A percentile compares a stretch with the other conserved stretches of the same genome.
Evolutionary conservation across 1,140 invertebrate species (phyloP).

Genomic region (Drosophila carrolli): DNA sequence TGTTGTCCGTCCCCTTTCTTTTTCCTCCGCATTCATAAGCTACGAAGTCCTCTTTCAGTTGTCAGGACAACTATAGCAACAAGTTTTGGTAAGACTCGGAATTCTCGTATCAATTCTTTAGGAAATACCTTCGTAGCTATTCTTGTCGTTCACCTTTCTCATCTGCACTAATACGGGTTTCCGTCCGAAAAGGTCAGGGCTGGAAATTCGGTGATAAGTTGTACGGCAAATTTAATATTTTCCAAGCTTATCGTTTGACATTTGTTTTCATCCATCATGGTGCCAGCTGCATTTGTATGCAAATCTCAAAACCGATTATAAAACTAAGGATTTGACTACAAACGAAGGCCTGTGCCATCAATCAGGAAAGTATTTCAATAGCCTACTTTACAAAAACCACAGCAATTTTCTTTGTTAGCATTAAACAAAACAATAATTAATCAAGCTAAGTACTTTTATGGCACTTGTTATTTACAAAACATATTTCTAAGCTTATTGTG

Average conservation of each 20-base stretch:
- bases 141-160: conserved; percentile 19
- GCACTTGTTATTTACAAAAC: neutral
- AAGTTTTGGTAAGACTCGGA: conserved; percentile 24
- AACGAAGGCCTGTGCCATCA: conserved; percentile 5
- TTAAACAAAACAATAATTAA: conserved; percentile 26
- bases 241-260: neutral
- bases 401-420: conserved; percentile 18
- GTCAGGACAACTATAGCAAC: conserved; percentile 27
- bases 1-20: conserved; percentile 34
- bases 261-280: neutral
- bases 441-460: conserved; percentile 35
- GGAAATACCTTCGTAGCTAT: conserved; percentile 18
- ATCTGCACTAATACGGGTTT: conserved; percentile 25
- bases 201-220: conserved; percentile 1
- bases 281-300: neutral
- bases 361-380: neutral
- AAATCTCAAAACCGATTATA: neutral
- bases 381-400: too few species aligned
- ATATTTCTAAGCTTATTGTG: neutral
- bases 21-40: conserved; percentile 31
- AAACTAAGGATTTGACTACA: neutral
- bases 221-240: conserved; percentile 5
- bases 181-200: neutral
- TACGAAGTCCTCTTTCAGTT: conserved; percentile 7
- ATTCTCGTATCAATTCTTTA: conserved; percentile 12